Evolutionary conservation across 2,113 vertebrate genomes (phyloP).

Genomic region (Lonchura striata): DNA sequence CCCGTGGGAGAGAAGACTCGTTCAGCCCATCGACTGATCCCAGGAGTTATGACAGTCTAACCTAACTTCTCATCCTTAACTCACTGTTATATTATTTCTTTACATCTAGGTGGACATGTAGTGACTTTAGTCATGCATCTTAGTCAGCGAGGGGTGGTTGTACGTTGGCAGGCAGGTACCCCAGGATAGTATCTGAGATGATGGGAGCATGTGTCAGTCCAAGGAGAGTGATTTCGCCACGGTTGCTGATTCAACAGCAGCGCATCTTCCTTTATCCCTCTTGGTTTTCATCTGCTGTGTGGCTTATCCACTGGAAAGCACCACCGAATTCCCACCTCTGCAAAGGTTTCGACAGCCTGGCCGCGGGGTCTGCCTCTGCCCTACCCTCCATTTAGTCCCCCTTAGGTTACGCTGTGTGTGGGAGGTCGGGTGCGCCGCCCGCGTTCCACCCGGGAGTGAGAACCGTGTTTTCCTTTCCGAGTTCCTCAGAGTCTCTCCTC

Average conservation of each 20-base stretch:
- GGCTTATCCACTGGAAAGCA: not conserved
- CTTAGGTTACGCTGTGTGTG: not conserved
- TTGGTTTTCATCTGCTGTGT: not conserved
- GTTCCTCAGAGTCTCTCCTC: no score
- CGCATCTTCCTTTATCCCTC: not conserved
- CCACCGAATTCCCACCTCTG: not conserved
- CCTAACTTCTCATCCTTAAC: not conserved
- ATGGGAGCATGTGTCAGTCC: not conserved
- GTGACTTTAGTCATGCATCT: not conserved
- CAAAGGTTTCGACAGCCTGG: not conserved
- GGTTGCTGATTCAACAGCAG: not conserved
- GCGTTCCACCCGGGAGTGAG: not conserved
- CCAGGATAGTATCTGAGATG: not conserved
- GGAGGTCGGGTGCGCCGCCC: not conserved
- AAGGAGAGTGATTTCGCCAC: not conserved
- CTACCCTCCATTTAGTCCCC: not conserved
- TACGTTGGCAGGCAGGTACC: not conserved
- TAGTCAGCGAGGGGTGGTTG: no score
- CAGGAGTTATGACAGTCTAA: not conserved
- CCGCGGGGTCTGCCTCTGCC: not conserved
- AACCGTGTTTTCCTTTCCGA: fast-evolving
- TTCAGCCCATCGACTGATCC: fast-evolving
- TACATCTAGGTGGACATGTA: not conserved
- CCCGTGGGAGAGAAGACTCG: no score
- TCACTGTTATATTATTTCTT: not conserved